A percentile compares a stretch with the other conserved stretches of the same genome.
Evolutionary conservation across 2,888 invertebrate species (phyloP).

Genomic region (Prosopocoilus inquinatus): DNA sequence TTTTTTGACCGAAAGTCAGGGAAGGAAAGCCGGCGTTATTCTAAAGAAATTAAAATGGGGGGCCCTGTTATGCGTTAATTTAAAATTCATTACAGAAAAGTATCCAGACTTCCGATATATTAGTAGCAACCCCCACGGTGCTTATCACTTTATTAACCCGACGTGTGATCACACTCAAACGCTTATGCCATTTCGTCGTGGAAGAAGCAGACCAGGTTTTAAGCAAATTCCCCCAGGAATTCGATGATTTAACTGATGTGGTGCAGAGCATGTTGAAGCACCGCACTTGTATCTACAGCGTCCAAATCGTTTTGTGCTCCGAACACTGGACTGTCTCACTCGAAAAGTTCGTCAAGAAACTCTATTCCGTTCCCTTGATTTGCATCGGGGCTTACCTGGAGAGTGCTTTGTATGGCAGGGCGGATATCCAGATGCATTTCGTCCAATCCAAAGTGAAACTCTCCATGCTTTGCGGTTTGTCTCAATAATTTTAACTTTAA

Average conservation of each 20-base stretch:
- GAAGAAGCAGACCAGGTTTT: conserved; percentile 69
- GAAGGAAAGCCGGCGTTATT: too few species aligned
- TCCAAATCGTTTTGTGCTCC: conserved; percentile 62
- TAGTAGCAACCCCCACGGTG: conserved; percentile 68
- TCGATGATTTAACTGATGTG: conserved; percentile 50
- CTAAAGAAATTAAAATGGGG: too few species aligned
- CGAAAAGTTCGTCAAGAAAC: conserved; percentile 55
- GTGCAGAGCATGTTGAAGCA: conserved; percentile 52
- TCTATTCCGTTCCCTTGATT: conserved; percentile 59
- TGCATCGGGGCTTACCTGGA: conserved; percentile 73
- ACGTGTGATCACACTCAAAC: conserved; percentile 57
- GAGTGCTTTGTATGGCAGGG: conserved; percentile 69
- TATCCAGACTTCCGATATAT: conserved; percentile 59
- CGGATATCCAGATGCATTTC: conserved; percentile 52
- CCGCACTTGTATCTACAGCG: conserved; percentile 49
- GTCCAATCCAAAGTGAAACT: conserved; percentile 51
- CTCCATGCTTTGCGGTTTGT: conserved; percentile 47
- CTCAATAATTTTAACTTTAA: conserved; percentile 8
- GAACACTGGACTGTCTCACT: conserved; percentile 65
- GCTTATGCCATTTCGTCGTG: conserved; percentile 65
- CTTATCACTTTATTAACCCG: conserved; percentile 53
- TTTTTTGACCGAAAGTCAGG: too few species aligned
- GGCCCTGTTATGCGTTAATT: neutral
- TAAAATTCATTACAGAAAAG: conserved; percentile 39
- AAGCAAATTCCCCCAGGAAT: conserved; percentile 53